Base-by-base conservation (phyloP, 2,888 invertebrate genomes). In the Hanleya hanleyi region DNA sequence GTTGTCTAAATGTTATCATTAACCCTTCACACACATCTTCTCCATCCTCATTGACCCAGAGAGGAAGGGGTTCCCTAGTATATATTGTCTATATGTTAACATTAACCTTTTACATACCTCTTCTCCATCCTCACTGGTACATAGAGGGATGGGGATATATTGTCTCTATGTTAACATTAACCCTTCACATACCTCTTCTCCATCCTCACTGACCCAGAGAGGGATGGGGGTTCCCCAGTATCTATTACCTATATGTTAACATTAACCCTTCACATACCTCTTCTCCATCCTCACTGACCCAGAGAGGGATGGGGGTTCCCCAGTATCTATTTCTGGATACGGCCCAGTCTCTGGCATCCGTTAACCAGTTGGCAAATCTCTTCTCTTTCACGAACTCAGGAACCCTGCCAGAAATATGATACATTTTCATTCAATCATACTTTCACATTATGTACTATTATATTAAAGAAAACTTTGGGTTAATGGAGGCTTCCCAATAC, bases 211-310 rank as follows among this genome's bases (percentile, higher is more conserved):
- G 64, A 96, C 93, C 99, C 99, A 99, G 73, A 99, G 92, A 0
- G 99, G 99, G 80, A 99, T 98, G 0, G 99, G 99, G 47, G 98
- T 99, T 61, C 99, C 99, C 99, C 99, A 99, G 90, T 98, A 99
- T 38, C 99, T 94, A 91, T 99, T 99, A 62, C 99, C 47, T 41
- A 15, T 41, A 12, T 15, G 12, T 12, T 41, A n/a, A 15, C 47
- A 12, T n/a, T 41, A 41, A 15, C 47, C 47, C 12, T 15, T 41
- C 47, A 41, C 80, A 68, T 64, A 88, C 92, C 92, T 99, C 99
- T 88, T 96, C 95, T 26, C 95, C 95, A 89, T 95, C 96, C 22
- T 95, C 94, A 1, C 97, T 97, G 64, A 96, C 93, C 99, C 99
- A 99, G 73, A 99, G 92, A 0, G 99, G 99, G 80, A 99, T 98